Evolutionary conservation across 2,113 vertebrate species (phyloP).

Genomic region (Rhabdornis inornatus): DNA sequence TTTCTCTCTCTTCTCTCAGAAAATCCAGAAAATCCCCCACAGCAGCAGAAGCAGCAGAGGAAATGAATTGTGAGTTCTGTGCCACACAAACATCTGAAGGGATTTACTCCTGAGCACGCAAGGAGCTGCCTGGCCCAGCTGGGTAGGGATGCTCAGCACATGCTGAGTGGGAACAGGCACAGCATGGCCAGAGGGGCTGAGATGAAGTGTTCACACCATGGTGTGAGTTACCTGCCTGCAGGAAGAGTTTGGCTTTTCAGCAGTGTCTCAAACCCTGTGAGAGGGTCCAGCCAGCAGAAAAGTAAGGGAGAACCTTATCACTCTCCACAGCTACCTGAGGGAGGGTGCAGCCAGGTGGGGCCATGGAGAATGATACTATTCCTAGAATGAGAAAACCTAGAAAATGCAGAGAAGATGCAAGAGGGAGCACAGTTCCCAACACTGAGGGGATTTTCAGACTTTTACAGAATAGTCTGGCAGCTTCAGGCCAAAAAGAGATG

Average conservation of each 20-base stretch:
- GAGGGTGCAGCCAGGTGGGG: neutral
- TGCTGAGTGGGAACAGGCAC: neutral
- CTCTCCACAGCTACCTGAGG: neutral
- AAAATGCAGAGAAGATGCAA: neutral
- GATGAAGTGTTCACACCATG: neutral
- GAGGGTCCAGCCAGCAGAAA: neutral
- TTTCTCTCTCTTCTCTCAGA: neutral
- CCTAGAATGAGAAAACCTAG: fast-evolving
- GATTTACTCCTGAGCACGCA: neutral
- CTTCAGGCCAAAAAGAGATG: neutral
- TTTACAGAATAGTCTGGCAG: neutral
- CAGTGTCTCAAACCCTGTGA: neutral
- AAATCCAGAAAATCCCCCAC: neutral
- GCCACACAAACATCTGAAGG: neutral
- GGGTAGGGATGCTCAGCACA: neutral
- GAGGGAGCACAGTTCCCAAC: neutral
- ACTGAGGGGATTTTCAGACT: neutral
- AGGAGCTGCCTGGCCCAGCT: neutral
- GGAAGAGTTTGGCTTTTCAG: neutral
- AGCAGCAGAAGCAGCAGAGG: neutral
- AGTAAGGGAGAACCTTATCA: neutral
- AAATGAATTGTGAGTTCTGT: neutral
- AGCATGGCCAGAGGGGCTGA: neutral
- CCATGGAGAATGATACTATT: fast-evolving
- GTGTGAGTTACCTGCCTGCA: neutral